Base-by-base conservation (phyloP, 2,888 invertebrate species). In the Hesperia comma region DNA sequence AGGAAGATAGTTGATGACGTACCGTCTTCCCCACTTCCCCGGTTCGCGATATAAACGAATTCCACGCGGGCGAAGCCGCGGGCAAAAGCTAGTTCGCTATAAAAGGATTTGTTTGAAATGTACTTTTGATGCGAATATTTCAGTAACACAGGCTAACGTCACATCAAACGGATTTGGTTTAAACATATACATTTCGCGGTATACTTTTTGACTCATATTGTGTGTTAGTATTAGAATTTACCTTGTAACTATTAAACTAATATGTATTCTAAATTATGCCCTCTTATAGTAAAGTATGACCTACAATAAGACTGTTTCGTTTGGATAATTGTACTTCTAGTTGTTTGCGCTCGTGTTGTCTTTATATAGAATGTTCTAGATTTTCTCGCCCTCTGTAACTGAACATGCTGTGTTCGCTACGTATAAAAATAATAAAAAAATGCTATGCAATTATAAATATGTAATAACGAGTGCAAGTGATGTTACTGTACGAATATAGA, bases 391-490 rank as follows among this genome's bases (percentile, higher is more conserved):
- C 14, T 26, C 57, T 33, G 54, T 53, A 60, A 58, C 54, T 19
- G 40, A 54, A 19, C 3, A 6, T 46, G 60, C 32, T 72, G 73
- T 74, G 32, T 33, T 74, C 74, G 69, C 72, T 72, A 74, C 75
- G 14, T 51, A 75, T 68, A 69, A 63, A 67, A 75, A 73, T 75
- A 74, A 70, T 73, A 76, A 77, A 77, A 71, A 69, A 74, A 78
- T 74, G 66, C 75, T 79, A 79, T 78, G 76, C 77, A 75, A 76
- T 72, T 72, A 77, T 77, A 79, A 77, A 75, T n/a, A n/a, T n/a
- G n/a, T 74, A 69, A 63, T 81, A 78, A 82, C 79, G 83, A 83
- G 85, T 86, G 86, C 81, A 85, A 83, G 79, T 86, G 79, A 81
- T 78, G 77, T 75, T 78, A 80, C 74, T 81, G 81, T 84, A 81